Evolutionary conservation across 2,113 vertebrate genomes (phyloP).

Genomic region (Chiloscyllium plagiosum): DNA sequence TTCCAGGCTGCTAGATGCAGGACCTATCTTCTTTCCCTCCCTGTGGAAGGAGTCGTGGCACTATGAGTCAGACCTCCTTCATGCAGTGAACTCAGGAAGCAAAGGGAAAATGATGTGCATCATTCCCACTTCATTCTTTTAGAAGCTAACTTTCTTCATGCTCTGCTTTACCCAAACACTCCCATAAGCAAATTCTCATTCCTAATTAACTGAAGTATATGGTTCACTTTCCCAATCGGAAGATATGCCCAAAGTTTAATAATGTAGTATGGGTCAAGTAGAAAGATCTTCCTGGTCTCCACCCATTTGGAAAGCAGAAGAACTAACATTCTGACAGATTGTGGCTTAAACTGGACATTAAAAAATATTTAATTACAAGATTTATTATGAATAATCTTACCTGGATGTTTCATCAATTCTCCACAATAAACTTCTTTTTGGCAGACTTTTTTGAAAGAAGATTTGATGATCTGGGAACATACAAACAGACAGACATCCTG

Average conservation of each 20-base stretch:
- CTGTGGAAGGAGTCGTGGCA: no score
- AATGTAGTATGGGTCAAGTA: not conserved
- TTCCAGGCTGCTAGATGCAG: no score
- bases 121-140: not conserved
- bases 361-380: not conserved
- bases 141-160: not conserved
- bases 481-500: not conserved
- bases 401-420: not conserved
- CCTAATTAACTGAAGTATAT: not conserved
- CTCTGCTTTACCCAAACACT: not conserved
- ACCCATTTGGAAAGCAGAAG: not conserved
- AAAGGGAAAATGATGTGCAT: not conserved
- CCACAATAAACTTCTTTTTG: not conserved
- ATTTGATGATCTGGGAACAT: not conserved
- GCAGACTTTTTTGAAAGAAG: no score
- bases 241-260: not conserved
- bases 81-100: no score
- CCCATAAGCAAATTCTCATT: not conserved
- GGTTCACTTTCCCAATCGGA: not conserved
- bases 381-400: not conserved
- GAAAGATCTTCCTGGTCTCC: not conserved
- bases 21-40: no score
- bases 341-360: not conserved
- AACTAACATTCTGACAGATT: not conserved
- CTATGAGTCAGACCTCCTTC: no score